Conservation (phyloP, 1,140 invertebrate genomes). For the Drosophila paulistorum region DNA sequence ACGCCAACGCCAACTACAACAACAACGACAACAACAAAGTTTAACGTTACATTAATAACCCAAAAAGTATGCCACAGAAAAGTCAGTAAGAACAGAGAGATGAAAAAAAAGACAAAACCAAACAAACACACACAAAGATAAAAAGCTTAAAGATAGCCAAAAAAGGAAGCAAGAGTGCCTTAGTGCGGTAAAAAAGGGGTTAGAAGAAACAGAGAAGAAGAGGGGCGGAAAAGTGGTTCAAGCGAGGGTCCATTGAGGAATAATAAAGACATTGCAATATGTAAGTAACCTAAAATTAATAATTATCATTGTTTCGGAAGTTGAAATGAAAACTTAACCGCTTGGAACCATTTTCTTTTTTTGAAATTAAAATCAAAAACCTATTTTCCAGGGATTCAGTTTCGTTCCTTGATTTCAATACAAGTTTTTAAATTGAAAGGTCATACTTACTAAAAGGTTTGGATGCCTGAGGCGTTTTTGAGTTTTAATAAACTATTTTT, state of each 20-base stretch:
- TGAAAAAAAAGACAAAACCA: background rate
- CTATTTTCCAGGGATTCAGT: no score
- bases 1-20: constrained; percentile 27
- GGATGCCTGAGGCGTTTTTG: no score
- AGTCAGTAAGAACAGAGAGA: constrained; percentile 39
- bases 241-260: background rate
- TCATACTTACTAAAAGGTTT: no score
- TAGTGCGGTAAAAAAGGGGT: background rate
- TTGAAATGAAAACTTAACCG: no score
- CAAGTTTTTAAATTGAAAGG: no score
- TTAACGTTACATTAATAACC: constrained; percentile 76
- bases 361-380: no score
- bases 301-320: no score
- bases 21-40: constrained; percentile 63
- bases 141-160: constrained; percentile 13
- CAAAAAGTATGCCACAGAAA: constrained; percentile 73
- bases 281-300: no score
- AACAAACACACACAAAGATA: background rate
- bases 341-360: no score
- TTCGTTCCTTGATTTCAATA: no score
- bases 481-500: no score
- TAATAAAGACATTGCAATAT: no score
- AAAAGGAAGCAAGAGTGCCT: background rate
- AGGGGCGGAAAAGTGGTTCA: background rate
- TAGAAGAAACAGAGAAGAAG: background rate